Base-by-base conservation (phyloP, 92 coral and sea anemone genomes). In the Nematostella vectensis region DNA sequence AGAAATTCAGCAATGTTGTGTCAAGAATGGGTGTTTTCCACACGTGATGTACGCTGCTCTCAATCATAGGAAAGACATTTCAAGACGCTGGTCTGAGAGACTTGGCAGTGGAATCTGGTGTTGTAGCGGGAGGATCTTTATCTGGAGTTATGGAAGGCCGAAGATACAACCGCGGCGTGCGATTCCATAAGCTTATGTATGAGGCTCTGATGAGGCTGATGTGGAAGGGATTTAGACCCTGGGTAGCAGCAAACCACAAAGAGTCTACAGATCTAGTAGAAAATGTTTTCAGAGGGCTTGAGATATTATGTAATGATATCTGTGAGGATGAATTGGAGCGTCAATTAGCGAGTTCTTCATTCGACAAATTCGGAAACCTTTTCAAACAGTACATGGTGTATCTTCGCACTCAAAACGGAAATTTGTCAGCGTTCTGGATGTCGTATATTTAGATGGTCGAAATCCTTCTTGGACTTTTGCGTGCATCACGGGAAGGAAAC, bases 61-160 rank as follows among this genome's bases (percentile, higher is more conserved):
- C 62, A 48, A 62, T 80, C 25, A 75, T 80, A 40, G 81, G 77
- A 21, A 80, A 73, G 54, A 36, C 62, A n/a, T 74, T 80, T 24
- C 63, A 52, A 39, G 78, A 74, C 58, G 88, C 78, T 3, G 82
- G 82, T 18, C 49, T 80, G 26, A 59, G 53, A 31, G 74, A 74
- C 26, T 23, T 66, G 18, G 44, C 68, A 51, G 51, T 74, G 22
- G 74, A 59, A 36, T 74, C 74, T 11, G 68, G 67, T n/a, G 74
- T 74, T 11, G 30, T 65, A 2, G 53, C 63, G 25, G 74, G 66
- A 44, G 74, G 74, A 26, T 66, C 64, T n/a, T 62, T 59, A 19
- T 27, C 45, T 27, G 74, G 31, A 39, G 63, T 74, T 11, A 37
- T 74, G 9, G 74, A 65, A 38, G 74, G 74, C n/a, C 58, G 58